Evolutionary conservation across 2,113 vertebrate genomes (phyloP), one percentile per base, ranked within the genome.

Genomic region (Chaenogobius annularis): DNA sequence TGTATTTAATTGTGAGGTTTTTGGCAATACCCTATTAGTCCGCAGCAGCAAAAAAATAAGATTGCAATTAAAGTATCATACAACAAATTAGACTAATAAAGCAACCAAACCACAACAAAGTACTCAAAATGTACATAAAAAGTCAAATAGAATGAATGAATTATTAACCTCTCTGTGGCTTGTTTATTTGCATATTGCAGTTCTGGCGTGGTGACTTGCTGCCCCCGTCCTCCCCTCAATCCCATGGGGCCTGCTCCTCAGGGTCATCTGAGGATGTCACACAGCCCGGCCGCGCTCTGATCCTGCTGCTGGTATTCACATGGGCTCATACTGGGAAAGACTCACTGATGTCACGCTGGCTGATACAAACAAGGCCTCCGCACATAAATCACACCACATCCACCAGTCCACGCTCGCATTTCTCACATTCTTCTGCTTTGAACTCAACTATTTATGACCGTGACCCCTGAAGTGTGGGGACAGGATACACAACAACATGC

Each of bases 281-380:
- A 23, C 58, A 47, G 73, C 48, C 69, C 81, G 80, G 68, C 74
- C 74, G 62, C 66, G 64, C 23, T 85, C 55, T 82, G 72, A 81
- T 82, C 83, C 81, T 78, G 1, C 75, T 82, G 81, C 75, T 82
- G 81, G 93, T 94, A 94, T 95, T 95, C 93, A 93, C 93, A 94
- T 93, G 22, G 20, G 93, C 93, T 93, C 93, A 88, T 81, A 81
- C 91, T 91, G 91, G 93, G 93, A 94, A 93, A 90, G 92, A 94
- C 78, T 83, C 84, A 73, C 61, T 63, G 35, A 43, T 63, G 74
- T 69, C 69, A 73, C 69, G 74, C 80, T 81, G 68, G 74, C 43
- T 19, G 63, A 68, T 58, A 68, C 56, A 72, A 76, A 80, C 72
- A 79, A 70, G 69, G 73, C 73, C 66, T 72, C 56, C 70, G 74